Conservation (phyloP, 2,888 invertebrate genomes). For the Drosophila fungiperda region DNA sequence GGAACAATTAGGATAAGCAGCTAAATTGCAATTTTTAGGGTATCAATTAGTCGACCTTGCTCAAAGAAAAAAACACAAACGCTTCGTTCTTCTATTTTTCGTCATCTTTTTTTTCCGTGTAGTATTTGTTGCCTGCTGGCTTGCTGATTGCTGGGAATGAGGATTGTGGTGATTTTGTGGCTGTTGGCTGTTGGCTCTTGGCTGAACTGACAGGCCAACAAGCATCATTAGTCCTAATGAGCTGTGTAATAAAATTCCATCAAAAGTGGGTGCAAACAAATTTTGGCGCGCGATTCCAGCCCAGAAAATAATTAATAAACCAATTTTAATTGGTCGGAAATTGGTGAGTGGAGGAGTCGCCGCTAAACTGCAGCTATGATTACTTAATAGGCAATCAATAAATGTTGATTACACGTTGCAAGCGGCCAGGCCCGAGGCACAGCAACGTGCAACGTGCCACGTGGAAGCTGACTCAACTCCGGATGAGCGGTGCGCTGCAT, state of each 20-base stretch:
- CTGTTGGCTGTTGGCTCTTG: background rate
- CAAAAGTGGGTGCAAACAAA: slow-evolving; percentile 58
- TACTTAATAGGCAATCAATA: slow-evolving; percentile 41
- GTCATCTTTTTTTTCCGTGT: slow-evolving; percentile 1
- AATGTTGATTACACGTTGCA: slow-evolving; percentile 25
- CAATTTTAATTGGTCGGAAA: slow-evolving; percentile 54
- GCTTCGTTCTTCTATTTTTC: background rate
- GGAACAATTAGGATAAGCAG: background rate
- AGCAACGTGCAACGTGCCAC: background rate
- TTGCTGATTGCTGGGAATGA: background rate
- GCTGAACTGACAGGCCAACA: slow-evolving; percentile 62
- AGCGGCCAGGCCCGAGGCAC: background rate
- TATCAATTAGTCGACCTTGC: background rate
- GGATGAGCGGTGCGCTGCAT: background rate
- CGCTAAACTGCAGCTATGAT: slow-evolving; percentile 11
- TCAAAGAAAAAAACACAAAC: too few species aligned
- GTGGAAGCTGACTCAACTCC: background rate
- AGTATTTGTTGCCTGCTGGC: slow-evolving; percentile 18
- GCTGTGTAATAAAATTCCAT: slow-evolving; percentile 76
- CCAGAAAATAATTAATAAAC: slow-evolving; percentile 66
- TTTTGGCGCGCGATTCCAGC: slow-evolving; percentile 22
- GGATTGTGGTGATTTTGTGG: background rate
- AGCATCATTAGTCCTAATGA: slow-evolving; percentile 80
- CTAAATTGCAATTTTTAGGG: background rate
- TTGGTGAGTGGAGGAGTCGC: background rate